Percentiles rank a stretch among this genome's conserved stretches.
Conservation (phyloP, 2,797 vertebrate genomes). For the Tauraco hartlaubi region DNA sequence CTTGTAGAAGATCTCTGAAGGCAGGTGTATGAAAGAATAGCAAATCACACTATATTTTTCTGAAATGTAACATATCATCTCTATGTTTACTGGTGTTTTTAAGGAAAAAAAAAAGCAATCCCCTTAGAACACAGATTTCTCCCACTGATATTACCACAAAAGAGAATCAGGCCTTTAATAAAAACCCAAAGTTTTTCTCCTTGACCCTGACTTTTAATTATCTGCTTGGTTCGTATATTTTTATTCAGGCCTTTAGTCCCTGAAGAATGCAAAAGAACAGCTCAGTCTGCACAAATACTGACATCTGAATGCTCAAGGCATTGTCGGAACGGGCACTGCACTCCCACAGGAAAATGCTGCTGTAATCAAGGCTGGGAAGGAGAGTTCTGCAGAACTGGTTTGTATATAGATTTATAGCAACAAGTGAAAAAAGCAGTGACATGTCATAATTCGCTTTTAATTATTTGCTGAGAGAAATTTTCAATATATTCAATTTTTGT, state of each 20-base stretch:
- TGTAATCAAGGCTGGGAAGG: slow-evolving; percentile 97
- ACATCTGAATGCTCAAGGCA: slow-evolving; percentile 92
- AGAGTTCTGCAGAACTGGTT: slow-evolving; percentile 93
- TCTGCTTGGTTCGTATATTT: not conserved
- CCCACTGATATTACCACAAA: not conserved
- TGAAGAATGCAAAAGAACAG: slow-evolving; percentile 91
- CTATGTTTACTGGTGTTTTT: not conserved
- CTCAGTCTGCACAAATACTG: slow-evolving; percentile 89
- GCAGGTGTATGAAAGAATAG: not conserved
- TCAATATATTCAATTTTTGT: not conserved
- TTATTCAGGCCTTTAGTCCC: slow-evolving; percentile 88
- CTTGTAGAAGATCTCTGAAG: slow-evolving; percentile 5
- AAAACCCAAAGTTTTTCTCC: not conserved
- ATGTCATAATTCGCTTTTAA: not conserved
- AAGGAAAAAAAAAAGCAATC: not conserved
- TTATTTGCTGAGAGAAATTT: not conserved
- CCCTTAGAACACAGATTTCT: not conserved
- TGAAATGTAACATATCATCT: not conserved
- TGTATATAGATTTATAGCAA: slow-evolving; percentile 68
- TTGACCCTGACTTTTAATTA: not conserved
- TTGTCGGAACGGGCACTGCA: slow-evolving; percentile 96
- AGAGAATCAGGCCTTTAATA: not conserved
- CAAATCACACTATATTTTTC: not conserved
- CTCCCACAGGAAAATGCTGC: slow-evolving; percentile 94
- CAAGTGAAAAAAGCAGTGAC: not conserved